Evolutionary conservation across 2,888 invertebrate species (phyloP).

Genomic region (Euclidia mi): DNA sequence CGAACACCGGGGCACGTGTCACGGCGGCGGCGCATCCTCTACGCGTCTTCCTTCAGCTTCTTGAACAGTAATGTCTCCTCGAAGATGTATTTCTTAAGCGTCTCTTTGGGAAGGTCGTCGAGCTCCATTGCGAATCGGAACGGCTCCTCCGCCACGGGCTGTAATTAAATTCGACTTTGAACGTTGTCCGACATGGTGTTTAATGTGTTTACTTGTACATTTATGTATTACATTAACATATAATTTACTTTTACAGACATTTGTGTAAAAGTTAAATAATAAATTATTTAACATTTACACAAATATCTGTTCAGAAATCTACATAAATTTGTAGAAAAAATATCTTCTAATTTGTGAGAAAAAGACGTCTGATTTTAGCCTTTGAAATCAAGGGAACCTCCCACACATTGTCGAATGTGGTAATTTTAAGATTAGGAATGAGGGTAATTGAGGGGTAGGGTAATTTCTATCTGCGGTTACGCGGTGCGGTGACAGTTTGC

Average conservation of each 20-base stretch:
- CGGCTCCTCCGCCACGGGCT: slow-evolving; percentile 99
- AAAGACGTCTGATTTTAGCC: slow-evolving; percentile 27
- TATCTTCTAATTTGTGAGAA: slow-evolving; percentile 37
- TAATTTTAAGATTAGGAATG: slow-evolving; percentile 11
- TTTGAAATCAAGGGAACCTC: slow-evolving; percentile 34
- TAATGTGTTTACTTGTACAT: slow-evolving; percentile 12
- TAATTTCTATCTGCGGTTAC: neutral
- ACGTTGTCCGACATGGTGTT: slow-evolving; percentile 14
- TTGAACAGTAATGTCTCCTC: slow-evolving; percentile 97
- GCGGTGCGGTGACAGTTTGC: slow-evolving; percentile 1
- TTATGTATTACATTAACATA: slow-evolving; percentile 32
- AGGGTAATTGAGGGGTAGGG: slow-evolving; percentile 9
- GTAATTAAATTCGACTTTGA: slow-evolving; percentile 56
- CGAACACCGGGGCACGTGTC: slow-evolving; percentile 29
- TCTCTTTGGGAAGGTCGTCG: slow-evolving; percentile 99
- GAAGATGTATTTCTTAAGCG: slow-evolving; percentile 98
- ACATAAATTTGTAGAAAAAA: slow-evolving; percentile 44
- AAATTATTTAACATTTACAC: slow-evolving; percentile 51
- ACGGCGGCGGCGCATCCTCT: slow-evolving; percentile 51
- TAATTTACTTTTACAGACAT: slow-evolving; percentile 21
- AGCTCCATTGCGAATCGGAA: slow-evolving; percentile 99
- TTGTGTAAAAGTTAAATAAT: slow-evolving; percentile 28
- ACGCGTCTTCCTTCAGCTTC: slow-evolving; percentile 86
- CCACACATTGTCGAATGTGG: slow-evolving; percentile 10
- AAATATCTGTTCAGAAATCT: slow-evolving; percentile 58